Base-by-base conservation (phyloP, 2,113 vertebrate species). In the Erpornis zantholeuca region DNA sequence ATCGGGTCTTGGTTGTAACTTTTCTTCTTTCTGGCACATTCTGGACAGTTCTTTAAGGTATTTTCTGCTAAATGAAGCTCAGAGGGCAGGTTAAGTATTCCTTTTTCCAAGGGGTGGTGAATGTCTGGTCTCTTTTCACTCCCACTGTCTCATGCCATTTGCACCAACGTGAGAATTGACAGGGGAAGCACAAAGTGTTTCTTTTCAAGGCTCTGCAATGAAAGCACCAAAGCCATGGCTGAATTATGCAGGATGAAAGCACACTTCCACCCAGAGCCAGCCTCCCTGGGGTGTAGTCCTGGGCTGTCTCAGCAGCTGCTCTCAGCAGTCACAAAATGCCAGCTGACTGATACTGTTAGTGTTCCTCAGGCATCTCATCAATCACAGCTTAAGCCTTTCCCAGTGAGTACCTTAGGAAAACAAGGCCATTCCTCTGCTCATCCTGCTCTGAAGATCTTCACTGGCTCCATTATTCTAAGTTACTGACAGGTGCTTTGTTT, bases 291-390 rank as follows among this genome's bases (percentile, higher is more conserved):
- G 68, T 45, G 47, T 1, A 35, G 76, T 61, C 75, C 88, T 63
- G 27, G 75, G 68, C 79, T 66, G 71, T 20, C 52, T 60, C 4
- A 63, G 60, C 47, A n/a, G 24, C 59, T 53, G 53, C 86, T 92
- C 49, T 27, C 82, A 88, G 95, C 76, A 88, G 40, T 47, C 85
- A 78, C 88, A 66, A 81, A 88, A 81, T 68, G 83, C 95, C 86
- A 86, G 33, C 60, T 88, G 90, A 90, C 79, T 82, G 63, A 63
- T 50, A 15, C 52, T 42, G 64, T 47, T 64, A 29, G 83, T n/a
- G 33, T 4, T 92, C 57, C 92, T 68, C 56, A 49, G 80, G 56
- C 40, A 82, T 15, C 80, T 91, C 88, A 96, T 92, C 94, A 88
- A 92, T 94, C 95, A 94, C 60, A 78, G 6, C 80, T 44, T 6